Conservation (phyloP, 1,140 invertebrate species). For the Ceratina japonica region DNA sequence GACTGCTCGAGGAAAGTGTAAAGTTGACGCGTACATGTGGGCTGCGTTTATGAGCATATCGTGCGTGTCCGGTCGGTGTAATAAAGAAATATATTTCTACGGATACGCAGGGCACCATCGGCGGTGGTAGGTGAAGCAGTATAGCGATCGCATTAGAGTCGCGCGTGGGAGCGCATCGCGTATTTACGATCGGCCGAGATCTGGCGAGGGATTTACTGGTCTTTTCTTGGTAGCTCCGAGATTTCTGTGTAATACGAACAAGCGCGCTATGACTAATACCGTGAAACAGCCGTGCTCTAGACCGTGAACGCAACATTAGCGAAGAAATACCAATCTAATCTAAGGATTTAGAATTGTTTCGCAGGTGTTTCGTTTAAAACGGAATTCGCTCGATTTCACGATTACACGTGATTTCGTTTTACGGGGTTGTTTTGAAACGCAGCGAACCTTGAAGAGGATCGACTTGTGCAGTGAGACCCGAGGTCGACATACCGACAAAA, state of each 20-base stretch:
- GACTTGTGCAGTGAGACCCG: background rate
- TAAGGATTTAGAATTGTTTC: no score
- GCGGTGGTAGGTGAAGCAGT: conserved; percentile 35
- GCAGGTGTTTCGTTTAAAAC: no score
- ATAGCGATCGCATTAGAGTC: conserved; percentile 35
- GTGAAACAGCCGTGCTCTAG: no score
- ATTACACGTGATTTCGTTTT: background rate
- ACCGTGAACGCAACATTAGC: no score
- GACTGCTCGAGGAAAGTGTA: background rate
- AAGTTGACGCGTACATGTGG: conserved; percentile 30
- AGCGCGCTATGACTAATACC: background rate
- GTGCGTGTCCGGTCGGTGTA: background rate
- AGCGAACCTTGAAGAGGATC: background rate
- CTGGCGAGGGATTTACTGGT: conserved; percentile 30
- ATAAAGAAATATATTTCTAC: conserved; percentile 46
- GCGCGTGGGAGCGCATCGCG: conserved; percentile 42
- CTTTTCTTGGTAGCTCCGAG: background rate
- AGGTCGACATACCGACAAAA: conserved; percentile 36
- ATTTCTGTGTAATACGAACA: conserved; percentile 2
- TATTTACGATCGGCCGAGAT: conserved; percentile 39
- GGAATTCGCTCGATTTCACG: background rate
- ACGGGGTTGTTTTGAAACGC: background rate
- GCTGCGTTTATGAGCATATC: conserved; percentile 20
- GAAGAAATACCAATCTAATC: no score
- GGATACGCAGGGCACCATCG: conserved; percentile 26